Conservation (phyloP, 2,888 invertebrate genomes). For the Thumatha senex region DNA sequence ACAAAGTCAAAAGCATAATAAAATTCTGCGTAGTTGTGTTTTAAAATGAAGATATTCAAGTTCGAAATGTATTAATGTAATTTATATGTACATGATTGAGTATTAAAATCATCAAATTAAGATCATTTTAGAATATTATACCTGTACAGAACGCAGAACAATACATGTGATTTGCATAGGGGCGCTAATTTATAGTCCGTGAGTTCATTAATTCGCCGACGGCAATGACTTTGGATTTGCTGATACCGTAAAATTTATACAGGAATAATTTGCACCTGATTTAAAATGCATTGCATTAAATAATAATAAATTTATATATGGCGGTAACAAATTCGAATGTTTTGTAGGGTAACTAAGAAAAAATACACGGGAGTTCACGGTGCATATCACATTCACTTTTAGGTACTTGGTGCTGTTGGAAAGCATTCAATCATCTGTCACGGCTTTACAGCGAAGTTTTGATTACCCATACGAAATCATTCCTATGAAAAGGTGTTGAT, state of each 20-base stretch:
- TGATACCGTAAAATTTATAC: slow-evolving; percentile 3
- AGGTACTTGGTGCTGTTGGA: background rate
- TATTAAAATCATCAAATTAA: no score
- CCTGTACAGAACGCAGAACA: slow-evolving; percentile 35
- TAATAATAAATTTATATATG: no score
- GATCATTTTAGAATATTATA: no score
- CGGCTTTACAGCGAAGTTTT: slow-evolving; percentile 19
- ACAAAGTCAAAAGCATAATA: slow-evolving; percentile 15
- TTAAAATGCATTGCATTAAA: no score
- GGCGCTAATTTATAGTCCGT: slow-evolving; percentile 34
- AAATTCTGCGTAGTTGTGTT: slow-evolving; percentile 1
- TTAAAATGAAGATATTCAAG: background rate
- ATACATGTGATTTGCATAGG: slow-evolving; percentile 40
- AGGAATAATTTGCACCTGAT: background rate
- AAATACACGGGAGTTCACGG: background rate
- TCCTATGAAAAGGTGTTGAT: background rate
- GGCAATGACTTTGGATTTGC: slow-evolving; percentile 14
- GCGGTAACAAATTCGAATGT: no score
- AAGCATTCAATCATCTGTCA: slow-evolving; percentile 30
- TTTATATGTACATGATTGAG: no score
- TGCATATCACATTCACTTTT: background rate
- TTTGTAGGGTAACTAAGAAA: background rate
- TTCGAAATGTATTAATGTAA: background rate
- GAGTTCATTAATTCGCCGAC: slow-evolving; percentile 18
- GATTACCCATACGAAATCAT: slow-evolving; percentile 1